Base-by-base conservation (phyloP, 2,888 invertebrate genomes). In the Drosophila mimetica region DNA sequence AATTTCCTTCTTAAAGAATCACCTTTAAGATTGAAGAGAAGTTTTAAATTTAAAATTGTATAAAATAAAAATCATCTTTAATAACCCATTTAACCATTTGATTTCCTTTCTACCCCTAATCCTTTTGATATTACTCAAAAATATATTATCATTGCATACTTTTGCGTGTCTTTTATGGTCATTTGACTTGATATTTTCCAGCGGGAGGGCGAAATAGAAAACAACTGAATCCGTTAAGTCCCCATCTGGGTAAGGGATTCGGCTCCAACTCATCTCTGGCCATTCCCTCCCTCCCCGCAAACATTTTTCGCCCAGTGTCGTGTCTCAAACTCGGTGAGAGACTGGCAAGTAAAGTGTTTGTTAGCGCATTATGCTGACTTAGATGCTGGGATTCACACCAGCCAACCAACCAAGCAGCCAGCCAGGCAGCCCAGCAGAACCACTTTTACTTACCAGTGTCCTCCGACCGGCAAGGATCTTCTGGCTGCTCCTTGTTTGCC, bases 361-460 rank as follows among this genome's bases (percentile, higher is more conserved):
- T 86, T 84, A 84, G 85, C 86, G 86, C 86, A 82, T 82, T 82
- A 82, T 86, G 85, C 86, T 84, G 86, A 78, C 86, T 82, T 82
- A 78, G 79, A 76, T 67, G 86, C 69, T 77, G 65, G 51, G 54
- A 64, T 73, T 73, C 66, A 73, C 72, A 73, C 72, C 67, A 64
- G 16, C 39, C 63, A 42, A n/a, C 37, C 16, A 37, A 1, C 16
- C 42, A 36, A 11, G 20, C 41, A 20, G 20, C 37, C 22, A 61
- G 22, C 37, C 59, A 30, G 7, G 11, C 46, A 69, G 32, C 30
- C 39, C 25, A 25, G 11, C 46, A 44, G 50, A 59, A 75, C 77
- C 83, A 79, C 80, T 81, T 85, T 81, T 81, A 86, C 80, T 81
- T 86, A 86, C 86, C 77, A 79, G 69, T 55, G 72, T 52, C 64